Evolutionary conservation across 2,888 invertebrate species (phyloP).

Genomic region (Eilema griseolum): DNA sequence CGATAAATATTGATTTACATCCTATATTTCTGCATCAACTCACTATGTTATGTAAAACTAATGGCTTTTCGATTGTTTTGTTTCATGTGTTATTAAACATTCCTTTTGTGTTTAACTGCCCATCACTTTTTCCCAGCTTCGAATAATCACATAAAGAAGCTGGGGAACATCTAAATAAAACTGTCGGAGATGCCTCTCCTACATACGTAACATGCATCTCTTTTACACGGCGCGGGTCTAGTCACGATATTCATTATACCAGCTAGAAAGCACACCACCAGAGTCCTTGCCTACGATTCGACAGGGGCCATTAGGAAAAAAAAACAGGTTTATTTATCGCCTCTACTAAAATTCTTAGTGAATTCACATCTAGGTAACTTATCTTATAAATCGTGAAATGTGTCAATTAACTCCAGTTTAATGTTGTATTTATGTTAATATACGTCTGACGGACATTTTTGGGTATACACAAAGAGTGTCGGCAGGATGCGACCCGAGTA

Average conservation of each 20-base stretch:
- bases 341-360: conserved; percentile 61
- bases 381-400: conserved; percentile 82
- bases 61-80: conserved; percentile 5
- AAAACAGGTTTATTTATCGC: conserved; percentile 54
- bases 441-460: conserved; percentile 70
- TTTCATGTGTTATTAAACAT: neutral
- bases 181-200: conserved; percentile 19
- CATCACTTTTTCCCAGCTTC: conserved; percentile 8
- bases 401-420: conserved; percentile 85
- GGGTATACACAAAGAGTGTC: conserved; percentile 71
- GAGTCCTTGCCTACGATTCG: conserved; percentile 45
- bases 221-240: conserved; percentile 20
- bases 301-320: conserved; percentile 64
- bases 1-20: conserved; percentile 4
- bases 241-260: conserved; percentile 46
- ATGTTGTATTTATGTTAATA: conserved; percentile 85
- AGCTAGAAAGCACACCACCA: conserved; percentile 43
- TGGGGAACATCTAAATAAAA: conserved; percentile 20
- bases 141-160: conserved; percentile 21
- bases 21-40: neutral
- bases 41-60: conserved; percentile 8
- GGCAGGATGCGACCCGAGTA: conserved; percentile 68
- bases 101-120: conserved; percentile 13
- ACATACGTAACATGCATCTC: conserved; percentile 34
- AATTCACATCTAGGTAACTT: conserved; percentile 68